phyloP scores from a whole-genome alignment of 2,888 invertebrate species.

The Bombylius major region DNA sequence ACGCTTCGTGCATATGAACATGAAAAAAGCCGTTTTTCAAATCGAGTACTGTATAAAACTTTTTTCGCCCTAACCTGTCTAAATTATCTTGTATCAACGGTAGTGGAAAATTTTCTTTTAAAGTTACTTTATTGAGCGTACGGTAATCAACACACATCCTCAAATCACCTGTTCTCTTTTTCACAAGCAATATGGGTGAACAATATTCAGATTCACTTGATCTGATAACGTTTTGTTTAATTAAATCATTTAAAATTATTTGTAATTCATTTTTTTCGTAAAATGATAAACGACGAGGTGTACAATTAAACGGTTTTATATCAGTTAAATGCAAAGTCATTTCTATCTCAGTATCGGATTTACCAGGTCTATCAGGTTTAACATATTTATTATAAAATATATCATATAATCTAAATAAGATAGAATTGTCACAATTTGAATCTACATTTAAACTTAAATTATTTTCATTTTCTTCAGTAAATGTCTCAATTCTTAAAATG shows the following conservation, averaged over 20 bases:
- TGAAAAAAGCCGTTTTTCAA: conserved; percentile 24
- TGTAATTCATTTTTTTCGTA: neutral
- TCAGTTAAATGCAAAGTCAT: no score
- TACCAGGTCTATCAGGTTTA: no score
- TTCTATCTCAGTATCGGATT: no score
- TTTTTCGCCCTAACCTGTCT: conserved; percentile 12
- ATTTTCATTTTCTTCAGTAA: neutral
- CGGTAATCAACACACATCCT: conserved; percentile 14
- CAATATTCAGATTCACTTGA: conserved; percentile 6
- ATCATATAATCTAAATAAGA: no score
- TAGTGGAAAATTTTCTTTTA: conserved; percentile 12
- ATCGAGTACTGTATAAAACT: conserved; percentile 18
- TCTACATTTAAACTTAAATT: conserved; percentile 1
- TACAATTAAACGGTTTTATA: no score
- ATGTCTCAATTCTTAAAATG: neutral
- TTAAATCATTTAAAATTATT: conserved; percentile 3
- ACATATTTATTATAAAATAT: no score
- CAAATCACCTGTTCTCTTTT: conserved; percentile 11
- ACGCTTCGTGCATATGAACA: conserved; percentile 16
- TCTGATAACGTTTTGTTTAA: conserved; percentile 2
- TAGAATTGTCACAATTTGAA: no score
- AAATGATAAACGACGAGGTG: neutral
- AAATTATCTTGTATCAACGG: conserved; percentile 13
- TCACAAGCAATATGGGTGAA: conserved; percentile 11
- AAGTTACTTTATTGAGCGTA: conserved; percentile 11